Conservation (phyloP, 2,888 invertebrate species). For the Calliphora vomitoria region DNA sequence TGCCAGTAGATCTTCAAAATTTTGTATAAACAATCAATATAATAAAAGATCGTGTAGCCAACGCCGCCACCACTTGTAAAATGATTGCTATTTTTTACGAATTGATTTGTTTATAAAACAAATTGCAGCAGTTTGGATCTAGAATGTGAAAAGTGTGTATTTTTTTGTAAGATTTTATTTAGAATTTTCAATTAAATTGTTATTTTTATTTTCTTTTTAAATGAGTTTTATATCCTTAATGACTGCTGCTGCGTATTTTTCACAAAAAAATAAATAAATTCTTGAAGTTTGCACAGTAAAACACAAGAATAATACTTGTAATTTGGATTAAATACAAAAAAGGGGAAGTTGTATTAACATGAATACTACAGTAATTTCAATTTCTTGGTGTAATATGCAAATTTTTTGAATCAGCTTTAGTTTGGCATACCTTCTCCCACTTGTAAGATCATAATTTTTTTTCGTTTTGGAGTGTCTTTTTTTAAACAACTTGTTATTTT, state of each 20-base stretch:
- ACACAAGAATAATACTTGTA: background rate
- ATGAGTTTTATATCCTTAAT: conserved; percentile 49
- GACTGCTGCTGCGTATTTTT: conserved; percentile 6
- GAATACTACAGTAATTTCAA: background rate
- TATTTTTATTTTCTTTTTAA: conserved; percentile 33
- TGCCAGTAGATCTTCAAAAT: background rate
- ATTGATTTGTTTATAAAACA: conserved; percentile 70
- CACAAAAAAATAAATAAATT: background rate
- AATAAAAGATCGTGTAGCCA: conserved; percentile 29
- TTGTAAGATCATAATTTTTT: conserved; percentile 29
- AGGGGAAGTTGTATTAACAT: conserved; percentile 3
- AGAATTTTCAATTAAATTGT: conserved; percentile 40
- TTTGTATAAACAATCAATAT: conserved; percentile 55
- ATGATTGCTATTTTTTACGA: conserved; percentile 9
- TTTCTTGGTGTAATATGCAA: background rate
- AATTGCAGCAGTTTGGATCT: conserved; percentile 14
- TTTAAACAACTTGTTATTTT: conserved; percentile 32
- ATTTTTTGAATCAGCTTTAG: background rate
- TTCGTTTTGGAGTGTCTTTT: conserved; percentile 19
- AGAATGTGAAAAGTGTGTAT: background rate
- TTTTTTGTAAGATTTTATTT: conserved; percentile 9
- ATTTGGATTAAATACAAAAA: background rate
- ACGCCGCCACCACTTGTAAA: conserved; percentile 43
- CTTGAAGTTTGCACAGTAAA: conserved; percentile 7
- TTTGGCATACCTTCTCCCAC: conserved; percentile 15